Evolutionary conservation across 2,888 invertebrate genomes (phyloP), one percentile per base, ranked within the genome.

Genomic region (Parelbella ahira): DNA sequence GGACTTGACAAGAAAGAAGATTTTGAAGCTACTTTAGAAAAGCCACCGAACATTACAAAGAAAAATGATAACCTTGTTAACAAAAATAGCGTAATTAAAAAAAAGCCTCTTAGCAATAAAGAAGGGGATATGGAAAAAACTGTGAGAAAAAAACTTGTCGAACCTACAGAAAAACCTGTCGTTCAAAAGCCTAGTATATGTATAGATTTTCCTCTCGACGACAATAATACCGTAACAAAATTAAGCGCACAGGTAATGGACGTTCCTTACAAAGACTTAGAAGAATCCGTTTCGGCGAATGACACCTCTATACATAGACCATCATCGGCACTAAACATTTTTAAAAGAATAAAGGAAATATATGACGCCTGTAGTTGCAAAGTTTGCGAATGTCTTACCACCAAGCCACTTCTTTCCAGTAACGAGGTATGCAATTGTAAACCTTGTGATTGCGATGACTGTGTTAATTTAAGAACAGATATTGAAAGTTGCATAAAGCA

Each of bases 341-440:
- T 75, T 2, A 59, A 56, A 20, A 69, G 56, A 56, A 56, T 83
- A 25, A 76, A 71, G 56, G 73, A 80, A 47, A 64, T 66, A 7
- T 83, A 77, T 32, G 62, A 71, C 29, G 75, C 71, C 0, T 84
- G 84, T 32, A 78, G 68, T 55, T 83, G 84, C 45, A 80, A 70
- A 65, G 64, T 80, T 13, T 84, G 83, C 37, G 73, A 80, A 51
- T 84, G 83, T 33, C 48, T 56, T 13, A 25, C 54, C n/a, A 37
- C 45, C 9, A 49, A 37, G 32, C 42, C 45, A 0, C 36, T 33
- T 8, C 38, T 39, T 8, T 9, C 36, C 12, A 6, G n/a, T 8
- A 57, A 44, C 11, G 44, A 60, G 1, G 2, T 43, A 2, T 71
- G 75, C 37, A 52, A 58, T 6, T 69, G 73, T 44, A 63, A 65